These are phyloP conservation scores for Danio albolineatus DNA, from an alignment of 2,797 vertebrate species.

Conservation along the genomic window DNA sequence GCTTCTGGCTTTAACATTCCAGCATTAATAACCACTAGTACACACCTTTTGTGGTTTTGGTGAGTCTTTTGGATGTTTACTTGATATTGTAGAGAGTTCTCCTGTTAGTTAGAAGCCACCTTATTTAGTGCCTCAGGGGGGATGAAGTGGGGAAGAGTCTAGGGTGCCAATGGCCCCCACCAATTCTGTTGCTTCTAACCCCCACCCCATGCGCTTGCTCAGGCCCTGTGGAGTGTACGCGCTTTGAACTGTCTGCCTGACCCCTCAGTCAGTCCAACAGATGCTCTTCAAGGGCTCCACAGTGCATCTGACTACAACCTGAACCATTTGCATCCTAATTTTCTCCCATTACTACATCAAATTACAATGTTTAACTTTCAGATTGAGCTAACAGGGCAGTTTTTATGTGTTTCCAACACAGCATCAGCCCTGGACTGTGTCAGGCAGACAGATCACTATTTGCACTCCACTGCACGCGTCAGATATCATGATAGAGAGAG, in stretches of 20 bases:
- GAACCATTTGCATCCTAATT: neutral
- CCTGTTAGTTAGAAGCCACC: conserved; percentile 96
- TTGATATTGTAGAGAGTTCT: conserved; percentile 68
- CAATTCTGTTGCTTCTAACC: conserved; percentile 89
- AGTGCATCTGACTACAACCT: conserved; percentile 23
- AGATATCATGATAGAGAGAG: conserved; percentile 96
- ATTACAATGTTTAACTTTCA: no score
- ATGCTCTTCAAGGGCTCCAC: conserved; percentile 46
- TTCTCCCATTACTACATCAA: neutral
- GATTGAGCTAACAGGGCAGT: no score
- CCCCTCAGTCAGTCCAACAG: conserved; percentile 57
- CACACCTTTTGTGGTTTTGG: neutral
- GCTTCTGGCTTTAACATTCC: no score
- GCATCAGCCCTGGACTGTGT: conserved; percentile 73
- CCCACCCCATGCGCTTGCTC: conserved; percentile 94
- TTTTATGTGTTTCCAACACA: conserved; percentile 18
- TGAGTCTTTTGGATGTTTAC: conserved; percentile 22
- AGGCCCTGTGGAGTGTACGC: conserved; percentile 92
- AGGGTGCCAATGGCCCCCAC: conserved; percentile 74
- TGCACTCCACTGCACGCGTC: conserved; percentile 96
- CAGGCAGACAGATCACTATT: conserved; percentile 94
- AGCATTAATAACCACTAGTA: no score
- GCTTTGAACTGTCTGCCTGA: conserved; percentile 95
- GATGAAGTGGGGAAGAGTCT: conserved; percentile 93
- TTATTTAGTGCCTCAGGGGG: conserved; percentile 96